These are phyloP conservation scores for Tineola bisselliella DNA, from an alignment of 2,888 invertebrate genomes.

Conservation along the genomic window DNA sequence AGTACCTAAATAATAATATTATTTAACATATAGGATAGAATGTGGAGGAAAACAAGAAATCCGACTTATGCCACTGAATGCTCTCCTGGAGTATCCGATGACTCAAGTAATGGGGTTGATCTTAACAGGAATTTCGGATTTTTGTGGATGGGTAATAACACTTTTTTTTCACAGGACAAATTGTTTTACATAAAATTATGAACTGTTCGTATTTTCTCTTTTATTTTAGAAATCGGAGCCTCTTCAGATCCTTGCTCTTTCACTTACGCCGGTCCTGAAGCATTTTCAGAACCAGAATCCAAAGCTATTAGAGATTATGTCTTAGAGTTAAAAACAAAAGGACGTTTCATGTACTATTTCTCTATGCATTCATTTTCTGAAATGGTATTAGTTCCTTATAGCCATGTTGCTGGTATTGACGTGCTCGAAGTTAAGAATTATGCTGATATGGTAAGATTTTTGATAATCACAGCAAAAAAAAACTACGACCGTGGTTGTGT, in stretches of 20 bases:
- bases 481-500: no score
- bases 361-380: constrained; percentile 68
- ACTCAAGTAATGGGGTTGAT: constrained; percentile 51
- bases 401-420: constrained; percentile 31
- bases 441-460: constrained; percentile 38
- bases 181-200: background rate
- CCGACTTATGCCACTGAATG: constrained; percentile 30
- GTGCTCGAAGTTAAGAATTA: constrained; percentile 39
- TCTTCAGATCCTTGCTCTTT: constrained; percentile 47
- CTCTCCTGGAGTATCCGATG: constrained; percentile 22
- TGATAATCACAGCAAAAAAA: no score
- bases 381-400: constrained; percentile 54
- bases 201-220: background rate
- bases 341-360: constrained; percentile 49
- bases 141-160: constrained; percentile 41
- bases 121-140: constrained; percentile 44
- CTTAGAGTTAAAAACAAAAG: constrained; percentile 23
- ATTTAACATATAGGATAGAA: constrained; percentile 72
- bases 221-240: constrained; percentile 36
- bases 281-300: constrained; percentile 65
- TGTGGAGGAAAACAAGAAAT: constrained; percentile 72
- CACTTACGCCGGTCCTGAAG: constrained; percentile 55
- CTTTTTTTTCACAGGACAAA: background rate
- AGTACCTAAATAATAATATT: no score
- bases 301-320: constrained; percentile 42